phyloP scores from a whole-genome alignment of 2,797 vertebrate genomes.

The Microctenopoma stevenorrisi region DNA sequence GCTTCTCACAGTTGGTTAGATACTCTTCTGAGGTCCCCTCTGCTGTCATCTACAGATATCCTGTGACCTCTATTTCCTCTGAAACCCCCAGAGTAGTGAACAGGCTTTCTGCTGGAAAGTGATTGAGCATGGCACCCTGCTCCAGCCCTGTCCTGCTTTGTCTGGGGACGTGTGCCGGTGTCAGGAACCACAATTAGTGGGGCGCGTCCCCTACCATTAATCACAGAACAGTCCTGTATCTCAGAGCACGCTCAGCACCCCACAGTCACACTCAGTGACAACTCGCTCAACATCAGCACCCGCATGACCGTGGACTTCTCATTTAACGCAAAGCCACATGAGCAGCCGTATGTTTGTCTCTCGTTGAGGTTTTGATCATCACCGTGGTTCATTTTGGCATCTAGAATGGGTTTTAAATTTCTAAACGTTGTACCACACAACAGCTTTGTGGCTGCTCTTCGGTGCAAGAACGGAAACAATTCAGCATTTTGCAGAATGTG shows the following conservation, averaged over 20 bases:
- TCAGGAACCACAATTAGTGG: conserved; percentile 82
- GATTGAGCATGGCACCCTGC: conserved; percentile 81
- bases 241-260: conserved; percentile 52
- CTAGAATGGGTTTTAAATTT: neutral
- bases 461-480: conserved; percentile 5
- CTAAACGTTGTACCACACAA: neutral
- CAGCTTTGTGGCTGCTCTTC: neutral
- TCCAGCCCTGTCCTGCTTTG: conserved; percentile 79
- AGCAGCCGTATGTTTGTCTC: conserved; percentile 1
- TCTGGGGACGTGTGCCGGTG: conserved; percentile 82
- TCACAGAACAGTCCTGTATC: conserved; percentile 72
- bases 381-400: neutral
- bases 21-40: conserved; percentile 54
- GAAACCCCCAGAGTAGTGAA: conserved; percentile 42
- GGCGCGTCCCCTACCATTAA: conserved; percentile 83
- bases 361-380: neutral
- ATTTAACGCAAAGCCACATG: neutral
- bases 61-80: conserved; percentile 67
- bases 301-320: conserved; percentile 10
- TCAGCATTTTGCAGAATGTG: conserved; percentile 25
- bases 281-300: conserved; percentile 54
- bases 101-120: conserved; percentile 71
- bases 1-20: conserved; percentile 33
- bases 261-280: conserved; percentile 56
- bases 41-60: conserved; percentile 70